Evolutionary conservation across 2,888 invertebrate species (phyloP), one percentile per base, ranked within the genome.

Genomic region (Herminia tarsipennalis): DNA sequence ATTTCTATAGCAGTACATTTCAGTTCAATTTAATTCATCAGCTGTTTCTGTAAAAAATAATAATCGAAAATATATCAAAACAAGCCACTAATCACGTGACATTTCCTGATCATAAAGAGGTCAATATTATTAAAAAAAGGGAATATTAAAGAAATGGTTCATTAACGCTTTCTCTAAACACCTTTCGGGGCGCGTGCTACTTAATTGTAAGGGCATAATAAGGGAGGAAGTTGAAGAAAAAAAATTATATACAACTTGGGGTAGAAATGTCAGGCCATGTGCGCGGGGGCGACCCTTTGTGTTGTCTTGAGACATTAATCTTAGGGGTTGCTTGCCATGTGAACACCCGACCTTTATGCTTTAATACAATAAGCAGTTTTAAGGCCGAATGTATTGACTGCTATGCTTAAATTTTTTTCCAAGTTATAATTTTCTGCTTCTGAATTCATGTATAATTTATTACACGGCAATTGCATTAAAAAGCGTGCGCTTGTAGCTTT

Each of bases 151-250:
- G 73, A 70, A 78, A 79, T 78, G 70, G 71, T 78, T 81, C 76
- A 81, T 83, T 78, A 78, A 68, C 70, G 83, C 88, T 88, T 88
- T 88, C 87, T 78, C 83, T 83, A 81, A 83, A 83, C 88, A 88
- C 87, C 88, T 88, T 88, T 85, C 67, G 69, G 56, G 63, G 76
- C 87, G 85, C 87, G 89, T 88, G 88, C 86, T 78, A 70, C 60
- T 63, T 82, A 79, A 83, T 83, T 80, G 75, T 78, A 70, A 76
- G 76, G 69, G 18, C 73, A 77, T 81, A 83, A 82, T 81, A 82
- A 81, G 76, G 77, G 76, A 86, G 85, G 85, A 86, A 85, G 78
- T 81, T 49, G 51, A 74, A 79, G 82, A 83, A 82, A 83, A 24
- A n/a, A 73, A n/a, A n/a, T n/a, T n/a, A n/a, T n/a, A n/a, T 65